Evolutionary conservation across 2,797 vertebrate genomes (phyloP).

Genomic region (Benthosema pterotum): DNA sequence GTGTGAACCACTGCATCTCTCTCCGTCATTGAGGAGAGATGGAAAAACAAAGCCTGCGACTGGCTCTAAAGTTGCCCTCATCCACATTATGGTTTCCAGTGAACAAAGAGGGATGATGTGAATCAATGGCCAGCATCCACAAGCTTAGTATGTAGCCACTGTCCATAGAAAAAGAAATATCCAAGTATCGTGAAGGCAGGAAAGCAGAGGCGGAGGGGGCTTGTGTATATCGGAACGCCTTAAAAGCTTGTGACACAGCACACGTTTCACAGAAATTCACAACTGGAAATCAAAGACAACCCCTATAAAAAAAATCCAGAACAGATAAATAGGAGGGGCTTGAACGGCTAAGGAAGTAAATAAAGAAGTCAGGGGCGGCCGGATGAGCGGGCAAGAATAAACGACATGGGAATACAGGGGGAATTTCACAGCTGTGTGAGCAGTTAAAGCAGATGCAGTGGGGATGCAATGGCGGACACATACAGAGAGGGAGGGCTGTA

Average conservation of each 20-base stretch:
- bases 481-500: conserved; percentile 74
- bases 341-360: conserved; percentile 68
- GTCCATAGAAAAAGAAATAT: conserved; percentile 28
- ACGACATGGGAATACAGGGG: conserved; percentile 70
- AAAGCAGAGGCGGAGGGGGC: conserved; percentile 18
- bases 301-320: conserved; percentile 51
- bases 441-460: conserved; percentile 80
- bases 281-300: conserved; percentile 39
- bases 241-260: conserved; percentile 31
- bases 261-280: conserved; percentile 37
- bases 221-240: background rate
- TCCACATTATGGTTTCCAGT: conserved; percentile 3
- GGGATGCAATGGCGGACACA: conserved; percentile 75
- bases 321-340: conserved; percentile 62
- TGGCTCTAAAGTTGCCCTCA: conserved; percentile 2
- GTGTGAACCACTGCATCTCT: conserved; percentile 27
- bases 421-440: conserved; percentile 81
- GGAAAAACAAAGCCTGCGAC: background rate
- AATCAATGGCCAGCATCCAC: background rate
- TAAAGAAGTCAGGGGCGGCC: conserved; percentile 72
- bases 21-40: conserved; percentile 1
- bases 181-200: conserved; percentile 28
- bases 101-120: conserved; percentile 20
- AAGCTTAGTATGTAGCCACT: conserved; percentile 8
- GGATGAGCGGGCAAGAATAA: conserved; percentile 70